Conservation (phyloP, 2,888 invertebrate genomes). For the Trachelus stipa region DNA sequence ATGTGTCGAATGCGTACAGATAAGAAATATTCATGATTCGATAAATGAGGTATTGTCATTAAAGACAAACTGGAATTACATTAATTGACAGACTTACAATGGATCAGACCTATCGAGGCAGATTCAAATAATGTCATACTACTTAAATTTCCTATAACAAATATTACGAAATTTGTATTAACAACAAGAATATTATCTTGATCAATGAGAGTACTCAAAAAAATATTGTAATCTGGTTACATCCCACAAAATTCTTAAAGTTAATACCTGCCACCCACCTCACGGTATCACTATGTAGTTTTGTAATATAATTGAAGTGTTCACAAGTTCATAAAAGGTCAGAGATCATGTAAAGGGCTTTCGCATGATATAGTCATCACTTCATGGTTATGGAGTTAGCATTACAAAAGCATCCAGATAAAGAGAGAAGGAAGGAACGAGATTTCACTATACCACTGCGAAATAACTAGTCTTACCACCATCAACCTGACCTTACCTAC, state of each 20-base stretch:
- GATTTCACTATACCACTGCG: conserved; percentile 59
- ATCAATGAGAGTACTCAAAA: not conserved
- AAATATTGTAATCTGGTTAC: not conserved
- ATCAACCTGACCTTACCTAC: conserved; percentile 66
- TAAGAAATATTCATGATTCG: not conserved
- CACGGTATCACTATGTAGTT: not conserved
- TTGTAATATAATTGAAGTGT: not conserved
- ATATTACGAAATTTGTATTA: not conserved
- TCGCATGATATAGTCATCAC: not conserved
- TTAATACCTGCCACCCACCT: not conserved
- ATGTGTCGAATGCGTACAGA: not conserved
- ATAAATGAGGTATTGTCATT: not conserved
- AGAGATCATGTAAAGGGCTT: not conserved
- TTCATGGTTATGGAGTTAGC: not conserved
- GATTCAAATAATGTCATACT: not conserved
- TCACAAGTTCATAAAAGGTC: not conserved
- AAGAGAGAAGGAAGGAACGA: conserved; percentile 20
- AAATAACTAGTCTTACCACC: conserved; percentile 65
- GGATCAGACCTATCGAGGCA: not conserved
- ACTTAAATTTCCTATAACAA: not conserved
- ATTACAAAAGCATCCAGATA: not conserved
- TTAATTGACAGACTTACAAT: no score
- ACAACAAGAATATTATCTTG: not conserved
- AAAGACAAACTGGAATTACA: no score
- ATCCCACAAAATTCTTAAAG: not conserved